These are phyloP conservation scores for Nemotelus nigrinus DNA, from an alignment of 2,888 invertebrate genomes.

Conservation along the genomic window DNA sequence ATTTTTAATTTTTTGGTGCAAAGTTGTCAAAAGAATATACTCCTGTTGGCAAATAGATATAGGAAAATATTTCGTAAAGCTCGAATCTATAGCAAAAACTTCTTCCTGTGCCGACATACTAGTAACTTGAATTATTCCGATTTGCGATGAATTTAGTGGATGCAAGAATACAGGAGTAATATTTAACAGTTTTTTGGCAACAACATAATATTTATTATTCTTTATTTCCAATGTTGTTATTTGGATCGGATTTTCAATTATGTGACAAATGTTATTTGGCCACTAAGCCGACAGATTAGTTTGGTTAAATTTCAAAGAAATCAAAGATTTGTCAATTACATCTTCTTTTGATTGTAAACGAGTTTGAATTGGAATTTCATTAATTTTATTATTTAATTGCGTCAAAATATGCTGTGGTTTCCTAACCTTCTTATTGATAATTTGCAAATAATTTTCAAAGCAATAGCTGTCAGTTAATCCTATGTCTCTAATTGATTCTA, in stretches of 20 bases:
- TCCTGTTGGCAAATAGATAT: neutral
- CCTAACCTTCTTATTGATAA: slow-evolving; percentile 39
- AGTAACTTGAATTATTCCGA: slow-evolving; percentile 20
- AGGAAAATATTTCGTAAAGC: slow-evolving; percentile 17
- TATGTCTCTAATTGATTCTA: slow-evolving; percentile 35
- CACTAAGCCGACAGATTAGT: neutral
- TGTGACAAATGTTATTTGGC: slow-evolving; percentile 17
- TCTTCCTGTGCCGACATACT: slow-evolving; percentile 1
- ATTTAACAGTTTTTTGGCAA: slow-evolving; percentile 22
- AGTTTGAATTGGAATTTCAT: slow-evolving; percentile 18
- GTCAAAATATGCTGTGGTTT: slow-evolving; percentile 39
- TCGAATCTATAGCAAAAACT: slow-evolving; percentile 20
- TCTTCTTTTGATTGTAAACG: neutral
- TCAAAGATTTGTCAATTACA: slow-evolving; percentile 15
- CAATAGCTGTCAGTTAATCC: slow-evolving; percentile 46
- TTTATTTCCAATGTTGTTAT: neutral
- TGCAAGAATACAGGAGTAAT: slow-evolving; percentile 2
- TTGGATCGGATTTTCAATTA: slow-evolving; percentile 11
- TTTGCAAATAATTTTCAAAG: slow-evolving; percentile 49
- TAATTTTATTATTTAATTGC: slow-evolving; percentile 18
- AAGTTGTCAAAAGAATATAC: slow-evolving; percentile 1
- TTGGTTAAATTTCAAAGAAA: slow-evolving; percentile 10
- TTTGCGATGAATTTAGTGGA: slow-evolving; percentile 1
- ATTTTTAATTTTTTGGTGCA: neutral
- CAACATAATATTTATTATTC: slow-evolving; percentile 5